Evolutionary conservation across 2,797 vertebrate genomes (phyloP).

Genomic region (Choloepus didactylus): DNA sequence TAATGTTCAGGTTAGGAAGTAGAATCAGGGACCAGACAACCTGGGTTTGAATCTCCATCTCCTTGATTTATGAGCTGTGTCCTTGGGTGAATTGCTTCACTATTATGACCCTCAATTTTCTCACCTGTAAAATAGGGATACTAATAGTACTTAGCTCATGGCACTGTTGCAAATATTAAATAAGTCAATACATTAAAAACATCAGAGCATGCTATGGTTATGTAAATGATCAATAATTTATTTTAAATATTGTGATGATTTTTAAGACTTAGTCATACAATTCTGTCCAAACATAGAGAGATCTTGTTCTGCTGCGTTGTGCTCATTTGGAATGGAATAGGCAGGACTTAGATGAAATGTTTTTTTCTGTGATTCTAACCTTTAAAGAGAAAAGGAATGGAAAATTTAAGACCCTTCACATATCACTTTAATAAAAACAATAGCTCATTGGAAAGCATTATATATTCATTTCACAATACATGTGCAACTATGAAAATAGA

Average conservation of each 20-base stretch:
- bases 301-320: background rate
- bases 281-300: background rate
- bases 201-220: background rate
- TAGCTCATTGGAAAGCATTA: background rate
- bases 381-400: background rate
- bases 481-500: background rate
- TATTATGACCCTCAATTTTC: slow-evolving; percentile 5
- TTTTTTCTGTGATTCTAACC: background rate
- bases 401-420: background rate
- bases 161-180: background rate
- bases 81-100: slow-evolving; percentile 20
- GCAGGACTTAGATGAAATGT: background rate
- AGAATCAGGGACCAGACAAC: background rate
- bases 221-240: background rate
- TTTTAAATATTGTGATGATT: background rate
- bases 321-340: background rate
- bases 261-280: background rate
- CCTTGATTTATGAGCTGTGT: background rate
- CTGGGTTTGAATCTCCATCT: slow-evolving; percentile 10
- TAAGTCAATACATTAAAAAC: background rate
- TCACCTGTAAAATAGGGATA: slow-evolving; percentile 37
- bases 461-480: background rate
- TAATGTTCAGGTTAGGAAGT: background rate
- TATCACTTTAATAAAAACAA: background rate
- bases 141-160: background rate